Evolutionary conservation across 1,140 invertebrate genomes (phyloP), one percentile per base, ranked within the genome.

Genomic region (Drosophila asahinai): DNA sequence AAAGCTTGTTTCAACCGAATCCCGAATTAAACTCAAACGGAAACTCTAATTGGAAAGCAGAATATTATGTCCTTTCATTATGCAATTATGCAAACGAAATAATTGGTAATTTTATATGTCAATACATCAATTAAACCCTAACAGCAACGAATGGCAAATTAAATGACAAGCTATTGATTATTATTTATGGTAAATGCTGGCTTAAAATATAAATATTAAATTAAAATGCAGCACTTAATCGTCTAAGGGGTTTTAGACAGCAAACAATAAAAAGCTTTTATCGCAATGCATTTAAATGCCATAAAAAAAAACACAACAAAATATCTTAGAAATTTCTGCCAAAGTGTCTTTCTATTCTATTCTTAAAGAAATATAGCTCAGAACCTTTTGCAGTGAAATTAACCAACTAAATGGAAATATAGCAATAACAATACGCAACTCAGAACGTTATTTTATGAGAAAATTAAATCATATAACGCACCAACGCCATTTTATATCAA

Each of bases 111-210:
- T 63, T 22, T 48, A 25, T 12, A 7, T 67, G 59, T 48, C 64
- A 63, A 64, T 30, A 30, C 36, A 67, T 63, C n/a, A 63, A 67
- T 48, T 67, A 22, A 47, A 45, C 1, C 0, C 22, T 36, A 33
- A 22, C 27, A 19, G 8, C 12, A 33, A 36, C 8, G 27, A 30
- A 36, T 12, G 19, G 9, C 22, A 25, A 67, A 48, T 64, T 62
- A 66, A 66, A 47, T 47, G 38, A 22, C 15, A 12, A 12, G 15
- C 19, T 43, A 25, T 33, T 30, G 27, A 33, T 47, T 25, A 47
- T 17, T 12, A 17, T 36, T 45, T 9, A 61, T 7, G 40, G 27
- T 36, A 25, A 62, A 17, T 9, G 14, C 5, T n/a, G 14, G 30
- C 1, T 17, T 36, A 36, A 27, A 25, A 62, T 36, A 12, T 61